Base-by-base conservation (phyloP, 2,888 invertebrate genomes). In the Emmelina monodactyla region DNA sequence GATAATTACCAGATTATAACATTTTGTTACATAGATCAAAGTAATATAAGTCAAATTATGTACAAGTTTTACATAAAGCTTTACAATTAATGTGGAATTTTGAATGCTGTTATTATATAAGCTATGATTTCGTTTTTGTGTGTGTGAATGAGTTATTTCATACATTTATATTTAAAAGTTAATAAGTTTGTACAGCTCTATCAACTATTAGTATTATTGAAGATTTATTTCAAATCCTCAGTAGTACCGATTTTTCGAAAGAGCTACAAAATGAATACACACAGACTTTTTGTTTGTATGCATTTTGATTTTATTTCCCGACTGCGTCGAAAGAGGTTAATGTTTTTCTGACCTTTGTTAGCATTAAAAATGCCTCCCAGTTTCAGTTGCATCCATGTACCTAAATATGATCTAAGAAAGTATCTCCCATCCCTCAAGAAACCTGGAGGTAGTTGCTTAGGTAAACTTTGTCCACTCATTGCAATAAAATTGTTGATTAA, bases 401-500 rank as follows among this genome's bases (percentile, higher is more conserved):
- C 5, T 19, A 19, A 19, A 6, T 25, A 25, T 25, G 6, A 25
- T 25, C 25, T 25, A 25, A 25, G 25, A 11, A n/a, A 25, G 11
- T 25, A 25, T 25, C 25, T 25, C 25, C 25, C 11, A 10, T 7
- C 16, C 30, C 12, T 16, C 14, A 29, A 16, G 35, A 22, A 14
- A 35, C 19, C 28, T 22, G 25, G 63, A 61, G 59, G 62, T 65
- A 56, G 53, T 51, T 59, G 45, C 62, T 67, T 69, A 64, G 56
- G 64, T 59, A 50, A 49, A 54, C 57, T 55, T 58, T 51, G 53
- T 48, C 49, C 56, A 57, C 59, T 58, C 62, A 66, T 69, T 72
- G 63, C 58, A 75, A 66, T 71, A 71, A 70, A n/a, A 68, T 53
- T 73, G 68, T 66, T 73, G 59, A 66, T 56, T 61, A 50, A 45